Conservation (phyloP, 2,888 invertebrate genomes). For the Dione juno region DNA sequence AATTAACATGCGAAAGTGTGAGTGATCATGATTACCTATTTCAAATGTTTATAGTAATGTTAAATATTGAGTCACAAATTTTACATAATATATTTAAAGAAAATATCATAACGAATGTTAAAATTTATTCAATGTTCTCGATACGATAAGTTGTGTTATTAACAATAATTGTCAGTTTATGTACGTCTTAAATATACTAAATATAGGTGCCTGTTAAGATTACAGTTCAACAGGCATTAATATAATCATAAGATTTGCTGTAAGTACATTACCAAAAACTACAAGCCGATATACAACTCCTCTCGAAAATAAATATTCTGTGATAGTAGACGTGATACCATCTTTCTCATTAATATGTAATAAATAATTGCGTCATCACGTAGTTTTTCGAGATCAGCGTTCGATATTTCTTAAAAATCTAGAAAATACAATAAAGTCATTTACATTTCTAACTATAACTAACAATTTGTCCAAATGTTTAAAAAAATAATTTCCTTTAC, state of each 20-base stretch:
- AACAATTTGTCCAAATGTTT: constrained; percentile 1
- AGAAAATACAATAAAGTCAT: constrained; percentile 20
- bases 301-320: constrained; percentile 80
- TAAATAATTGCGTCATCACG: constrained; percentile 59
- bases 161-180: constrained; percentile 36
- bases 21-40: constrained; percentile 46
- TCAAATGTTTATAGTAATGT: constrained; percentile 49
- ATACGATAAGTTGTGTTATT: constrained; percentile 42
- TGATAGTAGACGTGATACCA: constrained; percentile 83
- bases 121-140: constrained; percentile 45
- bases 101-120: constrained; percentile 45
- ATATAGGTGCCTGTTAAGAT: constrained; percentile 55
- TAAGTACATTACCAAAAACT: constrained; percentile 54
- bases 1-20: constrained; percentile 41
- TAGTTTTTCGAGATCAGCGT: constrained; percentile 50
- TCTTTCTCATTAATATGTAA: constrained; percentile 66
- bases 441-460: neutral
- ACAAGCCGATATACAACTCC: constrained; percentile 56
- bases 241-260: constrained; percentile 45
- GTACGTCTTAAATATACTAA: constrained; percentile 45
- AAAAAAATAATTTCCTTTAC: neutral
- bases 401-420: constrained; percentile 29
- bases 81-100: constrained; percentile 42
- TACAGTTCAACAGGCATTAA: constrained; percentile 42
- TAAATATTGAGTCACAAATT: constrained; percentile 46